Base-by-base conservation (phyloP, 2,797 vertebrate species). In the Halcyon smyrnensis region DNA sequence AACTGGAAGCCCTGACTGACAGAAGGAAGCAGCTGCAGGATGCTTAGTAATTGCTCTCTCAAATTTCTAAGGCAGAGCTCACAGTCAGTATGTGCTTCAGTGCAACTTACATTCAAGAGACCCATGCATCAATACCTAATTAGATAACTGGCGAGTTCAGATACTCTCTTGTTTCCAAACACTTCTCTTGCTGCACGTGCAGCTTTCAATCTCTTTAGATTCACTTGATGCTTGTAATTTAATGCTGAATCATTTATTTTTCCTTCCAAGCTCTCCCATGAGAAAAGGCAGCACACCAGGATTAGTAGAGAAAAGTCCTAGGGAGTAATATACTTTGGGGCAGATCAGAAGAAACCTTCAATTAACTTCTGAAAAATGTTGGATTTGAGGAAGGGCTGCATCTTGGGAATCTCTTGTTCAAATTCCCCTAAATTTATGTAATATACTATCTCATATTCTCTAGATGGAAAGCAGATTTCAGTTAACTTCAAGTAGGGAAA, bases 21-120 rank as follows among this genome's bases (percentile, higher is more conserved):
- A 87, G 79, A 89, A 85, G 39, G 12, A 67, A 88, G 85, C 48
- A 93, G 85, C 64, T 79, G 75, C 51, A 93, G 75, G 54, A 91
- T 50, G 54, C 41, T 48, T 62, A 21, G 39, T 50, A 95, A 96
- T 43, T 85, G 68, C 53, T 17, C 74, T 68, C 70, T 81, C 73
- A 37, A 12, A 87, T 89, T 94, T 81, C 54, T 71, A 78, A 75
- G 65, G 65, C 80, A 57, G 32, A 78, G 41, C 23, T 86, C 77
- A 12, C n/a, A 86, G 82, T 30, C 51, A 43, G 54, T 50, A 62
- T 5, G 28, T 67, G 83, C 73, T 67, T 65, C 24, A 83, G 60
- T 4, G 1, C 28, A 84, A 48, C 15, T 45, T 57, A 24, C 28
- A 32, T 68, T 93, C 60, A 77, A 34, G 64, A 89, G 43, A 43